phyloP scores from a whole-genome alignment of 2,113 vertebrate species.

The Crypturellus undulatus region DNA sequence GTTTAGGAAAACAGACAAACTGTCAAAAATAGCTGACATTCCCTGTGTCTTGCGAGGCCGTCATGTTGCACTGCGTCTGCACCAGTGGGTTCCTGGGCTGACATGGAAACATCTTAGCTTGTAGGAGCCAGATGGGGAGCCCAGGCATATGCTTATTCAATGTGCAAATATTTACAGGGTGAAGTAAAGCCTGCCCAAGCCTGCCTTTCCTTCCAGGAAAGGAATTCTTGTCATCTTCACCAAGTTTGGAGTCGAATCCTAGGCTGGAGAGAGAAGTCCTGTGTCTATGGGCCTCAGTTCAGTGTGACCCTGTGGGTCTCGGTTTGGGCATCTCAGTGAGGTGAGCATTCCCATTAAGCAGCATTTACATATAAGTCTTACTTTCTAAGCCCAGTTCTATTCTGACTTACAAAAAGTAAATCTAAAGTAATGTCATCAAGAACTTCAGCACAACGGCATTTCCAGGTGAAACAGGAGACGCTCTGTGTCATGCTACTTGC shows the following conservation, averaged over 20 bases:
- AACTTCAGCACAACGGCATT: neutral
- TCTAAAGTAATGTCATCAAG: neutral
- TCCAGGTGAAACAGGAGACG: neutral
- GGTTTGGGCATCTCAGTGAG: neutral
- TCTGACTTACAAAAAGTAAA: neutral
- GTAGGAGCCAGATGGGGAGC: neutral
- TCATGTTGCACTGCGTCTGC: neutral
- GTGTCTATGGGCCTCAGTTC: neutral
- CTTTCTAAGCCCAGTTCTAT: neutral
- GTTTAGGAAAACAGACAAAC: neutral
- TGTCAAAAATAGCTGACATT: neutral
- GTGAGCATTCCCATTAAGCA: neutral
- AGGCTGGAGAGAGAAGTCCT: neutral
- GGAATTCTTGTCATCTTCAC: neutral
- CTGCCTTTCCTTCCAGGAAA: neutral
- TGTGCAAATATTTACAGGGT: slow-evolving; percentile 16
- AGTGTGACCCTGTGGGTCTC: neutral
- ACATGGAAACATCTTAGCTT: neutral
- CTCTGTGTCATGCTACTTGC: neutral
- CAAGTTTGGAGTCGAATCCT: neutral
- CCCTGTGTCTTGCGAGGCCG: neutral
- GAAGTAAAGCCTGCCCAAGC: neutral
- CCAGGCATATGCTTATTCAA: neutral
- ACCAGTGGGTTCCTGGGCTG: neutral
- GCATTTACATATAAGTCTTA: neutral